These are phyloP conservation scores for Potorous gilbertii DNA, from an alignment of 2,797 vertebrate species.

Conservation along the genomic window DNA sequence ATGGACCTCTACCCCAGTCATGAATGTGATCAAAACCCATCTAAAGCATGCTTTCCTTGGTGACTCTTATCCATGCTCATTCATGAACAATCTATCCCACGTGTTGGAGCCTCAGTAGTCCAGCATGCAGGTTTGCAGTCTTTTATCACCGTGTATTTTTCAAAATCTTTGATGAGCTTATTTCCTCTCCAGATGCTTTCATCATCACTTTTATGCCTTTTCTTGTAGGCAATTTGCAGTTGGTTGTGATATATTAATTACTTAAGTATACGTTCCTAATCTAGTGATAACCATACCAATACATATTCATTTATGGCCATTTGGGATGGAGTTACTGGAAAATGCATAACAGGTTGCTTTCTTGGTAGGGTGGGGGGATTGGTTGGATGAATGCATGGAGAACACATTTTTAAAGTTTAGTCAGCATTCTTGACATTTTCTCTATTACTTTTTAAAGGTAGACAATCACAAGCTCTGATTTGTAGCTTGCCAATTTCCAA, in stretches of 20 bases:
- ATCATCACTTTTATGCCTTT: neutral
- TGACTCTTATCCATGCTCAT: too few relatives aligned
- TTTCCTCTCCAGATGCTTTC: neutral
- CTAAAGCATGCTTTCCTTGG: neutral
- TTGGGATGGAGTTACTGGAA: neutral
- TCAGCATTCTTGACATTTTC: neutral
- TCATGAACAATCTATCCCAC: neutral
- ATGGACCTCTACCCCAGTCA: neutral
- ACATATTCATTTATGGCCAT: neutral
- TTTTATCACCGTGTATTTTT: neutral
- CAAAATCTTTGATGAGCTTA: neutral
- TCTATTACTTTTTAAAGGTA: neutral
- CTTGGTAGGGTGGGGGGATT: accelerated
- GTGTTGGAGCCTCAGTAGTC: neutral
- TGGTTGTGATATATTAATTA: neutral
- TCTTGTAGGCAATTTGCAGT: neutral
- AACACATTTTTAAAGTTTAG: neutral
- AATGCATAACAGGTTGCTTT: neutral
- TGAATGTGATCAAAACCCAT: neutral
- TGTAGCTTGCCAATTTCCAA: too few relatives aligned
- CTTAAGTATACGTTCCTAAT: neutral
- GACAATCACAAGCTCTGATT: too few relatives aligned
- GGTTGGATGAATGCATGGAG: neutral
- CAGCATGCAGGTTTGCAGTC: neutral
- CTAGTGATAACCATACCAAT: neutral